Conservation (phyloP, 1,140 invertebrate genomes). For the Trissolcus basalis region DNA sequence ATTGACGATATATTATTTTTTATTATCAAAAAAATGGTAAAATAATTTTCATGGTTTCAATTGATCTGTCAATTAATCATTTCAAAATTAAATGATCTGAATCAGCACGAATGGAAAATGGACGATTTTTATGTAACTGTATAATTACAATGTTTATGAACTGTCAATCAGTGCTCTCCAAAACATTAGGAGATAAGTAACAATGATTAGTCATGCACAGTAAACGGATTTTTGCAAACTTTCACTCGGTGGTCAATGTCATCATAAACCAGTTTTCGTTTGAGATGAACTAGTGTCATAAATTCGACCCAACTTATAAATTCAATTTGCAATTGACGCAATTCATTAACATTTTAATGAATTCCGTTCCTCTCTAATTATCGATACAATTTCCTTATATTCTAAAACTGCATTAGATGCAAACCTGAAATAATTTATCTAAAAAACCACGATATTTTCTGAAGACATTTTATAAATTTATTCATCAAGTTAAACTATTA, state of each 20-base stretch:
- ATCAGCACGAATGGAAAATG: neutral
- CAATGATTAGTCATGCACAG: conserved; percentile 6
- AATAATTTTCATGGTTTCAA: no score
- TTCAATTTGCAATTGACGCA: conserved; percentile 2
- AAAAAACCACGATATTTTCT: no score
- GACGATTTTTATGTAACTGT: neutral
- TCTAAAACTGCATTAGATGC: no score
- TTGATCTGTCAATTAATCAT: no score
- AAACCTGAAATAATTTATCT: no score
- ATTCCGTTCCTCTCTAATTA: no score
- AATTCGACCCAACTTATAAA: conserved; percentile 18
- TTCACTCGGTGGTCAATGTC: conserved; percentile 67
- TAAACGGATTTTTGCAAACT: conserved; percentile 48
- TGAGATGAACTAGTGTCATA: conserved; percentile 24
- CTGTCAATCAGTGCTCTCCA: neutral
- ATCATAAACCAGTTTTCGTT: conserved; percentile 61
- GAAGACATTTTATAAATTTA: no score
- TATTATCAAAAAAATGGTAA: no score
- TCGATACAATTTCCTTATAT: no score
- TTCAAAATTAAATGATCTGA: no score
- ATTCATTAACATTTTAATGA: neutral
- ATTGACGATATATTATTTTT: no score
- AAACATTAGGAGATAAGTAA: neutral
- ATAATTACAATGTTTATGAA: conserved; percentile 1
- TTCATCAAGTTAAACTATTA: no score